These are phyloP conservation scores for Karalla daura DNA, from an alignment of 2,797 vertebrate species.

Conservation along the genomic window DNA sequence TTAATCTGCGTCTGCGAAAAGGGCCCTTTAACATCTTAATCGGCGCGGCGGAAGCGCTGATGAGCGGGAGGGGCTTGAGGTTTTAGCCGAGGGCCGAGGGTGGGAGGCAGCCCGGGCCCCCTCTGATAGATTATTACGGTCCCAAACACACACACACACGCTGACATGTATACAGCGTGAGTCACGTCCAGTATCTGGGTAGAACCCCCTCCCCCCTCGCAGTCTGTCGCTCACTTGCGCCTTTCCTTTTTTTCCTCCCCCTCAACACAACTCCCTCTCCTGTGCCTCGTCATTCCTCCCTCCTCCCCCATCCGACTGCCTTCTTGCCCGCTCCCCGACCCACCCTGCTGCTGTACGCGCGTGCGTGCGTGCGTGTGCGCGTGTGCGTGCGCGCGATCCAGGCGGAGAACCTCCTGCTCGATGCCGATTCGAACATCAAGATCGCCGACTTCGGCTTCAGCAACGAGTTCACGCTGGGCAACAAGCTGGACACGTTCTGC, in stretches of 20 bases:
- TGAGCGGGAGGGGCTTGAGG: conserved; percentile 19
- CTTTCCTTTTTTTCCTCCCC: not conserved
- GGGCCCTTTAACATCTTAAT: conserved; percentile 51
- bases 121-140: conserved; percentile 26
- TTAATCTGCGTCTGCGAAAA: conserved; percentile 62
- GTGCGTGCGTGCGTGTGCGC: conserved; percentile 27
- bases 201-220: conserved; percentile 16
- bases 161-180: conserved; percentile 47
- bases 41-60: conserved; percentile 13
- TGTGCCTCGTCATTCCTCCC: conserved; percentile 36
- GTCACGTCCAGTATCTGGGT: conserved; percentile 56
- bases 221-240: conserved; percentile 23
- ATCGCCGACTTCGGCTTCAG: conserved; percentile 95
- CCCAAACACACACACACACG: conserved; percentile 32
- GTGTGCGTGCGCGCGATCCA: conserved; percentile 60
- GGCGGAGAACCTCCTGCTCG: conserved; percentile 93
- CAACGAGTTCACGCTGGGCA: conserved; percentile 92
- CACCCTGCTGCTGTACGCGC: conserved; percentile 1
- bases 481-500: conserved; percentile 94
- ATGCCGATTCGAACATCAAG: conserved; percentile 92
- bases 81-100: conserved; percentile 1
- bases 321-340: not conserved
- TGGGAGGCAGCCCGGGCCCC: conserved; percentile 11
- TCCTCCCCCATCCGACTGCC: conserved; percentile 19
- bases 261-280: conserved; percentile 25